A percentile compares a stretch with the other conserved stretches of the same genome.
Conservation (phyloP, 2,888 invertebrate species). For the Leptinotarsa rubiginosa region DNA sequence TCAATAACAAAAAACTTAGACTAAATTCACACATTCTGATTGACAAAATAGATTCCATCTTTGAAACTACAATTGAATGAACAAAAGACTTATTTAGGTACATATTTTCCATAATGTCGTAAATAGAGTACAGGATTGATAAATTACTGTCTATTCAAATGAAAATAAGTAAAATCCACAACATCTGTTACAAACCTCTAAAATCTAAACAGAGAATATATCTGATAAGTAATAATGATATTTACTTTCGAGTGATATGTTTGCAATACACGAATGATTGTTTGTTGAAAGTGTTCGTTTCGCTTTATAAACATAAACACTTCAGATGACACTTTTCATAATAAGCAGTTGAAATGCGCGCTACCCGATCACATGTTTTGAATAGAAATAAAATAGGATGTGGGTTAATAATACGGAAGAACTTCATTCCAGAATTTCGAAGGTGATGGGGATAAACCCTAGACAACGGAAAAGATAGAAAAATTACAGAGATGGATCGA, state of each 20-base stretch:
- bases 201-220: conserved; percentile 26
- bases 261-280: conserved; percentile 45
- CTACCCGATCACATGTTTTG: conserved; percentile 16
- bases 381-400: conserved; percentile 4
- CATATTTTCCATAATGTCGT: too few species aligned
- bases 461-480: too few species aligned
- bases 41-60: too few species aligned
- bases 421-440: not conserved
- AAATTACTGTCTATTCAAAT: too few species aligned
- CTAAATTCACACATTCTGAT: too few species aligned
- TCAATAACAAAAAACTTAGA: too few species aligned
- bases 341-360: conserved; percentile 56
- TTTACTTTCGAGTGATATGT: conserved; percentile 50
- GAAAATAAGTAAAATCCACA: not conserved
- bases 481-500: too few species aligned
- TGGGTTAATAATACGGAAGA: not conserved
- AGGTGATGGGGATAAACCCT: too few species aligned
- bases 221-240: conserved; percentile 57
- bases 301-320: conserved; percentile 65
- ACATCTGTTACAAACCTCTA: conserved; percentile 9
- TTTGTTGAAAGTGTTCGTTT: conserved; percentile 27
- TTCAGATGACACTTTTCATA: conserved; percentile 66
- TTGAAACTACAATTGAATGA: too few species aligned
- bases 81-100: too few species aligned
- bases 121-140: too few species aligned